A percentile compares a stretch with the other conserved stretches of the same genome.
Evolutionary conservation across 1,140 invertebrate genomes (phyloP).

Genomic region (Rhynchophorus ferrugineus): DNA sequence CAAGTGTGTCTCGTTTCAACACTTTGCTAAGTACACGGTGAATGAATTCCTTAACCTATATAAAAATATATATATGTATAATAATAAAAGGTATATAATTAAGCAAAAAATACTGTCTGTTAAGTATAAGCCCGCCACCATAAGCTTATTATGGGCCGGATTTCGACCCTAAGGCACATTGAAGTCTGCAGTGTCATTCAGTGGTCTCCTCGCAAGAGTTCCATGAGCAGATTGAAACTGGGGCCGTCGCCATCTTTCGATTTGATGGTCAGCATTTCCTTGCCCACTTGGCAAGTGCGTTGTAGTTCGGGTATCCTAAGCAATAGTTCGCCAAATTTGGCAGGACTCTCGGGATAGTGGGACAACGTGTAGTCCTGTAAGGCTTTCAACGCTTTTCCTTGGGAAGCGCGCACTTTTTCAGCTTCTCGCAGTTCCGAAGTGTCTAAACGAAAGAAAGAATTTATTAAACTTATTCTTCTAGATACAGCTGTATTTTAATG

Average conservation of each 20-base stretch:
- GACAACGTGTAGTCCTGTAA: constrained; percentile 85
- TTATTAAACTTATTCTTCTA: not conserved
- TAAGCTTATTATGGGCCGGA: constrained; percentile 29
- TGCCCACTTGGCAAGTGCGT: constrained; percentile 88
- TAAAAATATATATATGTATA: constrained; percentile 30
- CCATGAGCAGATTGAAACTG: constrained; percentile 92
- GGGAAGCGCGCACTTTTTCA: constrained; percentile 83
- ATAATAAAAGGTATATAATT: no score
- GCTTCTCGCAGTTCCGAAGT: constrained; percentile 85
- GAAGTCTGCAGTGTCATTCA: constrained; percentile 40
- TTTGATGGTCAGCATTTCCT: constrained; percentile 82
- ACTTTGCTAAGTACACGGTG: no score
- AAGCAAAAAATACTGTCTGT: constrained; percentile 36
- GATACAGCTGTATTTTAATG: no score
- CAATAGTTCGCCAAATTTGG: constrained; percentile 90
- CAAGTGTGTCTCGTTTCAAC: no score
- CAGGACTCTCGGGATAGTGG: constrained; percentile 85
- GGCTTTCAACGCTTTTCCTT: constrained; percentile 89
- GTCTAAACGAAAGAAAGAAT: constrained; percentile 48
- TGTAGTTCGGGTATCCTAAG: constrained; percentile 90
- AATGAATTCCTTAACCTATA: constrained; percentile 37
- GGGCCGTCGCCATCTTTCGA: constrained; percentile 78
- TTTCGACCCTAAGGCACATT: constrained; percentile 35
- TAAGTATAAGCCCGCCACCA: constrained; percentile 36
- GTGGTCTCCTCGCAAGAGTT: constrained; percentile 85